Conservation (phyloP, 2,888 invertebrate genomes). For the Tetragnatha montana region DNA sequence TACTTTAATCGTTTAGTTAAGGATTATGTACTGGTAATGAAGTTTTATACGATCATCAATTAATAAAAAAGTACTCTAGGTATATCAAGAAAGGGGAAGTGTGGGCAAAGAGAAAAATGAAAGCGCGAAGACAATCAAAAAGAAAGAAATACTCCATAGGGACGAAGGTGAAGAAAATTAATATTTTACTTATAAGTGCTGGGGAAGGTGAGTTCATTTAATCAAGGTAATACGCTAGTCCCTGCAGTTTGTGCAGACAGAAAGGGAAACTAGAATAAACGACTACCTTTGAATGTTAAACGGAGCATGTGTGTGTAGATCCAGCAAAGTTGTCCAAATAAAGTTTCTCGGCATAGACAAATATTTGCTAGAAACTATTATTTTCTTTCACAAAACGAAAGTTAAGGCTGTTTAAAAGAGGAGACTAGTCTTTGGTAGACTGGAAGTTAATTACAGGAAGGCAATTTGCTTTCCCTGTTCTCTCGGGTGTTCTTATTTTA, state of each 20-base stretch:
- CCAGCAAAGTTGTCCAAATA: background rate
- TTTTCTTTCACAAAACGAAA: background rate
- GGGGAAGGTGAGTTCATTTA: background rate
- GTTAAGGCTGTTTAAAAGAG: constrained; percentile 1
- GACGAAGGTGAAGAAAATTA: background rate
- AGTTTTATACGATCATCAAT: no score
- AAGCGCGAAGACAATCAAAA: no score
- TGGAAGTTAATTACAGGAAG: background rate
- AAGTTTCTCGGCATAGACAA: background rate
- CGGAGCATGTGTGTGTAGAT: background rate
- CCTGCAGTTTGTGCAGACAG: background rate
- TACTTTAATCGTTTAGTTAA: no score
- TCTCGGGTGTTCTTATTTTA: background rate
- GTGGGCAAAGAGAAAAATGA: no score
- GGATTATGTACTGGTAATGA: no score
- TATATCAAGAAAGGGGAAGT: no score
- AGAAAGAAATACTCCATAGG: no score
- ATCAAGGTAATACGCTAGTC: background rate
- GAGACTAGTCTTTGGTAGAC: background rate
- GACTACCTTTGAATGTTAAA: background rate
- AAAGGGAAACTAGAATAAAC: background rate
- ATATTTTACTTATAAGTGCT: background rate
- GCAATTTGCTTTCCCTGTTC: background rate
- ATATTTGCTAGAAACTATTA: background rate
- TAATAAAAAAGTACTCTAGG: no score